Evolutionary conservation across 2,113 vertebrate genomes (phyloP), one percentile per base, ranked within the genome.

Genomic region (Micronisus gabar): DNA sequence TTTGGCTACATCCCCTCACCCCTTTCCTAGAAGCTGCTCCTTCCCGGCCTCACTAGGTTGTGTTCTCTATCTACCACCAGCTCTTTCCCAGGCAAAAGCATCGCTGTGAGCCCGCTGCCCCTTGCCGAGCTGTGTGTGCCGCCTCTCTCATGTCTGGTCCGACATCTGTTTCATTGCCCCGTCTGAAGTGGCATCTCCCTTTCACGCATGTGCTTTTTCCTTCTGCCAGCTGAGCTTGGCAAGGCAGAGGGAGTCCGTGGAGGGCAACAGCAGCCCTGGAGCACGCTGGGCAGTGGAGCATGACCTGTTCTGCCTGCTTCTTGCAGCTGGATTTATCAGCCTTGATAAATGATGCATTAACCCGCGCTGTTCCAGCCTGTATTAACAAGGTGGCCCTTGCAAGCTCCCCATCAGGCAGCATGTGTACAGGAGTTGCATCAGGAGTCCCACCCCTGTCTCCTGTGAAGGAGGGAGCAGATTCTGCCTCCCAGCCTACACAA

Each of bases 141-240:
- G 52, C 61, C 56, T 65, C 48, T 62, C 26, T 25, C 5, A 34
- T 89, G 93, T 84, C 93, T 95, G 93, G 86, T 95, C 93, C 11
- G 3, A 73, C 91, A 89, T 94, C 78, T 95, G 93, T 91, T 62
- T 81, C 91, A 78, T 94, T 76, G 93, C 38, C 41, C 59, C 0
- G 4, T 66, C 50, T 75, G 70, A 86, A 93, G 70, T 30, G 58
- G 65, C 93, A 87, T 79, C 70, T 88, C 73, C 52, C 36, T 94
- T 85, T 82, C 81, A 91, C 1, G 5, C 55, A 34, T 73, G 32
- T 27, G 70, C 78, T 82, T 89, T 75, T 89, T 70, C 70, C 68
- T 76, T 61, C 91, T 58, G 48, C 89, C 76, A 66, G 58, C 86
- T 48, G 66, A 90, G 74, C 84, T 70, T 73, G 53, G 70, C 81